phyloP scores from a whole-genome alignment of 2,888 invertebrate species.

The Cataglyphis albicans region DNA sequence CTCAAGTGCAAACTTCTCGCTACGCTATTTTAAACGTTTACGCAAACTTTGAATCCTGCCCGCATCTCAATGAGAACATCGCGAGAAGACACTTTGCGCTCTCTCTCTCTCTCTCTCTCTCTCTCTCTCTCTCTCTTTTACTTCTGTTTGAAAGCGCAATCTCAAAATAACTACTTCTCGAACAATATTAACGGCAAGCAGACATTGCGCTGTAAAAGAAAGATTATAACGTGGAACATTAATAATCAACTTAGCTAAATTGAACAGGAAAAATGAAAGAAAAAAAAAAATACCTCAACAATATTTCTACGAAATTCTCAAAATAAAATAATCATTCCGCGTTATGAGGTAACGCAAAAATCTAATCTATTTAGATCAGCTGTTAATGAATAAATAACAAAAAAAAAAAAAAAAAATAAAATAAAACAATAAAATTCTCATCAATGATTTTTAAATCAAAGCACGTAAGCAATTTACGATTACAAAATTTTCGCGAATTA shows the following conservation, averaged over 20 bases:
- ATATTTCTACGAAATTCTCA: neutral
- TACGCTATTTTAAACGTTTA: conserved; percentile 71
- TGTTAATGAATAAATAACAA: too few species aligned
- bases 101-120: neutral
- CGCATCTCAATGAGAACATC: conserved; percentile 60
- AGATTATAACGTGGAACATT: neutral
- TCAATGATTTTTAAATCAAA: neutral
- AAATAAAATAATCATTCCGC: neutral
- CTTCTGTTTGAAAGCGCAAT: conserved; percentile 9
- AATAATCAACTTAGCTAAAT: conserved; percentile 12
- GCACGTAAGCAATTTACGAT: conserved; percentile 24
- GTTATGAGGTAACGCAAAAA: conserved; percentile 6
- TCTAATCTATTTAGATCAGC: neutral
- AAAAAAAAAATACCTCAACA: neutral
- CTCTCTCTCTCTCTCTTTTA: neutral
- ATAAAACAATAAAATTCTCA: neutral
- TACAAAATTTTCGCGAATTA: conserved; percentile 15
- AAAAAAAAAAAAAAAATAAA: neutral
- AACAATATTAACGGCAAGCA: conserved; percentile 12
- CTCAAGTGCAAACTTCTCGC: conserved; percentile 71
- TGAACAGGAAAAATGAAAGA: neutral
- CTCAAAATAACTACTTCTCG: conserved; percentile 21
- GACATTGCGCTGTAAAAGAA: neutral
- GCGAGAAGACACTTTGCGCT: neutral
- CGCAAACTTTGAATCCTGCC: conserved; percentile 70